Evolutionary conservation across 1,140 invertebrate species (phyloP).

Genomic region (Macrosteles quadrilineatus): DNA sequence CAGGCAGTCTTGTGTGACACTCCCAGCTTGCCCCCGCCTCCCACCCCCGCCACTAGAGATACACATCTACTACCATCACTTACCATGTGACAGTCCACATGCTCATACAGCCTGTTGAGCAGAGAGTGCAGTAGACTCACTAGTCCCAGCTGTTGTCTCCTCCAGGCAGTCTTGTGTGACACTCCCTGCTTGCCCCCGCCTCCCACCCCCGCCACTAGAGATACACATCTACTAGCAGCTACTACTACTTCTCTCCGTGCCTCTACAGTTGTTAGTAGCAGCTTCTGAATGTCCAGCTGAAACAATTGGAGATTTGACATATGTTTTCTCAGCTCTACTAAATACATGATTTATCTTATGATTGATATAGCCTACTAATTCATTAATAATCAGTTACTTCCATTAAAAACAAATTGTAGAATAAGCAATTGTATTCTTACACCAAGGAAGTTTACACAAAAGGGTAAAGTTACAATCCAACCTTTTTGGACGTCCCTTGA

Average conservation of each 20-base stretch:
- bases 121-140: neutral
- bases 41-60: no score
- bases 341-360: no score
- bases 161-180: constrained; percentile 3
- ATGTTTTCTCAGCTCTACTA: neutral
- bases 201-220: constrained; percentile 1
- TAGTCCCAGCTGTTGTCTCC: neutral
- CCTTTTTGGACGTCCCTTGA: no score
- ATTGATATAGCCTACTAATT: neutral
- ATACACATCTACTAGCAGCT: neutral
- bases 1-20: no score
- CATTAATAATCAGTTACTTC: neutral
- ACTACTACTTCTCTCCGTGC: neutral
- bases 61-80: no score
- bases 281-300: neutral
- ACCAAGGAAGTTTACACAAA: neutral
- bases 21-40: no score
- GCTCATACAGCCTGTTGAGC: constrained; percentile 5
- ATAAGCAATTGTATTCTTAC: neutral
- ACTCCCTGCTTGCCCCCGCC: constrained; percentile 16
- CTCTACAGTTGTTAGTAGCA: neutral
- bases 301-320: neutral
- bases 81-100: neutral
- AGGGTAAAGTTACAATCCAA: no score
- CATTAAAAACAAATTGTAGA: neutral